phyloP scores from a whole-genome alignment of 2,797 vertebrate genomes.

The Gymnoscopelus braueri region DNA sequence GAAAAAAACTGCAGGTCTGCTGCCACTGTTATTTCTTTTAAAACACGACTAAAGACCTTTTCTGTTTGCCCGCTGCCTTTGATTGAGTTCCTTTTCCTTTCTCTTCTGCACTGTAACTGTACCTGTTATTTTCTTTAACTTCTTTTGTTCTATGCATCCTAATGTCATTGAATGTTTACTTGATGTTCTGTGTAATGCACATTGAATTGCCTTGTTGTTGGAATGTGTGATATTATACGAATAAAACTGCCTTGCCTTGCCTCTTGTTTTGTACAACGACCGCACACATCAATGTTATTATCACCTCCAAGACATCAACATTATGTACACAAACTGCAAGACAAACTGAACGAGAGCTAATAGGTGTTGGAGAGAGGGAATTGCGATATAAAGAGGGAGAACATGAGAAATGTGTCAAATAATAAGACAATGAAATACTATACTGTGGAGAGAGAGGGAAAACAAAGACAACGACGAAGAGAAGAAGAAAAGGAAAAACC shows the following conservation, averaged over 20 bases:
- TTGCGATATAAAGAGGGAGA: constrained; percentile 5
- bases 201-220: too few species aligned
- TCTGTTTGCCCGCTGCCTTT: too few species aligned
- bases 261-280: constrained; percentile 36
- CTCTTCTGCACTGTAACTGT: too few species aligned
- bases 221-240: too few species aligned
- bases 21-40: too few species aligned
- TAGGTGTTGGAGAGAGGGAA: constrained; percentile 13
- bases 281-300: constrained; percentile 20
- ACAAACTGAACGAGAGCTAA: constrained; percentile 22
- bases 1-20: too few species aligned
- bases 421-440: constrained; percentile 12
- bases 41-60: too few species aligned
- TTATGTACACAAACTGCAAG: constrained; percentile 6
- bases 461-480: constrained; percentile 10
- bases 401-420: constrained; percentile 20
- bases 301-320: constrained; percentile 30
- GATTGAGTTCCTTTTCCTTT: too few species aligned
- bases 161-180: too few species aligned
- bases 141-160: too few species aligned
- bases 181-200: too few species aligned
- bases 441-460: neutral
- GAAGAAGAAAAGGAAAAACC: constrained; percentile 2
- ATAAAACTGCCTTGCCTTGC: constrained; percentile 1
- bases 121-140: too few species aligned